A percentile compares a stretch with the other conserved stretches of the same genome.
Evolutionary conservation across 2,888 invertebrate genomes (phyloP).

Genomic region (Drosophila melanocephala): DNA sequence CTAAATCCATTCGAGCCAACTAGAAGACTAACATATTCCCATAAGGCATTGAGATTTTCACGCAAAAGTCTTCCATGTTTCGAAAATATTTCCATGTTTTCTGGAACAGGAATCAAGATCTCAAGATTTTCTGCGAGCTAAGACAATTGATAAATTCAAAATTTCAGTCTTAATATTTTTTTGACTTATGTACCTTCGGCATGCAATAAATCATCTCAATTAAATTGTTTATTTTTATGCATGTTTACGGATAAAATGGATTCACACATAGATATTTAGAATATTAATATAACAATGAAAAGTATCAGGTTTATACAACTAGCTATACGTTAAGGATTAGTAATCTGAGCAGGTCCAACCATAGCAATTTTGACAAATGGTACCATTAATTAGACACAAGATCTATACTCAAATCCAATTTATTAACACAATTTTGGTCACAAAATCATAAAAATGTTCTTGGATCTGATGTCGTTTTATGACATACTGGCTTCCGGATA

Average conservation of each 20-base stretch:
- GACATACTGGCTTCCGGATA: background rate
- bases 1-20: constrained; percentile 25
- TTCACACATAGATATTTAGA: background rate
- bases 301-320: background rate
- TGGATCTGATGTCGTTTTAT: background rate
- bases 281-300: background rate
- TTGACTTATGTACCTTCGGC: background rate
- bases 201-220: background rate
- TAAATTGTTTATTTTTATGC: too few species aligned
- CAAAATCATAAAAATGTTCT: background rate
- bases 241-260: background rate
- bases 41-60: background rate
- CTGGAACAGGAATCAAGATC: background rate
- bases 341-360: background rate
- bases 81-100: too few species aligned
- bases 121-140: constrained; percentile 13
- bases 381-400: background rate
- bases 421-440: background rate
- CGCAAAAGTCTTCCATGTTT: background rate
- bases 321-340: background rate
- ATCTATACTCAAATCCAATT: background rate
- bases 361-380: background rate
- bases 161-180: constrained; percentile 2
- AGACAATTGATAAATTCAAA: constrained; percentile 7
- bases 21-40: constrained; percentile 12